Base-by-base conservation (phyloP, 2,888 invertebrate genomes). In the Drosophila phalerata region DNA sequence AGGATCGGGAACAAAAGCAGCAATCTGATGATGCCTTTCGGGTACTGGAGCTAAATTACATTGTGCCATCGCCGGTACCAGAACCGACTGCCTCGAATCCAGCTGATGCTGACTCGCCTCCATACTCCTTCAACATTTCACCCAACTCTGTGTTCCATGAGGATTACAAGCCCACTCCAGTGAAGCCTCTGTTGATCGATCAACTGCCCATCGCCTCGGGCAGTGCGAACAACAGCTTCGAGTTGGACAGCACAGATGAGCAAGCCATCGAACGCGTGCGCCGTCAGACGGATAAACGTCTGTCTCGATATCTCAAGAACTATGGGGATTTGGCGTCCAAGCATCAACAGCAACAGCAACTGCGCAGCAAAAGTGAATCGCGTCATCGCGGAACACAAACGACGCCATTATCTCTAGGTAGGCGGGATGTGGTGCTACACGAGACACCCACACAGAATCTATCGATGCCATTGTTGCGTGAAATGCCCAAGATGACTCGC, bases 381-480 rank as follows among this genome's bases (percentile, higher is more conserved):
- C 85, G 86, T 4, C 75, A 90, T 65, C 85, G 90, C 2, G 87
- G 91, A 48, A 92, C 92, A 32, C 92, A 92, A 73, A 92, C 92
- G 3, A 91, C 84, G 3, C 90, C 91, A 0, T 77, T 81, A 5
- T 76, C 83, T 2, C 62, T 81, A 11, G 88, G 76, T 1, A 79
- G 91, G 6, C 79, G 91, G 6, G 91, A 91, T 79, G 79, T 91
- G 37, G 91, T 92, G 3, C 66, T 91, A 52, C 80, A 79, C 10
- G 90, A 90, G 51, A 45, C 77, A 1, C 52, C 73, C 11, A 74
- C 94, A 92, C 87, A 90, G 17, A 91, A 93, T 42, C 90, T 95
- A 37, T 95, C 95, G 0, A 94, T 95, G 88, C 95, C 95, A 0
- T 92, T 95, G 22, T 89, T 95, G 65, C 93, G 95, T 70, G 95